A percentile compares a stretch with the other conserved stretches of the same genome.
Conservation (phyloP, 2,113 vertebrate species). For the Megaleporinus macrocephalus region DNA sequence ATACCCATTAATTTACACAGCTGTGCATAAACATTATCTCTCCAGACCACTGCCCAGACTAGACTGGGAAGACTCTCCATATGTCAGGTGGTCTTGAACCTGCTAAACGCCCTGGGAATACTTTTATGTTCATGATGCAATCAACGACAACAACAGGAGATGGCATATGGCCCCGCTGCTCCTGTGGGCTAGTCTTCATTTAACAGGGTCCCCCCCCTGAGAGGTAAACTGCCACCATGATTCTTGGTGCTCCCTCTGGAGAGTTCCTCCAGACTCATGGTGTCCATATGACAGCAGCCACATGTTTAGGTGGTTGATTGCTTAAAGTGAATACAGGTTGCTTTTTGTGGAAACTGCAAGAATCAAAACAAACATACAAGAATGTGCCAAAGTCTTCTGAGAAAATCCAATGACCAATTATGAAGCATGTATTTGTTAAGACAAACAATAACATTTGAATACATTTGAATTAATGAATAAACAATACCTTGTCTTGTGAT, state of each 20-base stretch:
- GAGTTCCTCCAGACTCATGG: background rate
- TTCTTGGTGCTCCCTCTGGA: constrained; percentile 10
- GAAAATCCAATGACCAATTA: too few relatives aligned
- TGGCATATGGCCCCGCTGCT: constrained; percentile 18
- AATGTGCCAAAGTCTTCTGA: too few relatives aligned
- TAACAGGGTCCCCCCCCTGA: background rate
- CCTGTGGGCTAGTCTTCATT: constrained; percentile 4
- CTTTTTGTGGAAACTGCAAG: background rate
- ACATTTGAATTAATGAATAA: too few relatives aligned
- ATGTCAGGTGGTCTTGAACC: constrained; percentile 11
- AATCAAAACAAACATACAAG: background rate
- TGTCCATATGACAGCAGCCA: background rate
- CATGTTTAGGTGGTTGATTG: background rate
- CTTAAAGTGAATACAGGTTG: background rate
- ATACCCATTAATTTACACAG: background rate
- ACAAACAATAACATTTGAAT: too few relatives aligned
- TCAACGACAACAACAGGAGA: constrained; percentile 7
- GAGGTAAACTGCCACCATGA: background rate
- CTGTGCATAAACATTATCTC: background rate
- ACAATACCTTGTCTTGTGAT: too few relatives aligned
- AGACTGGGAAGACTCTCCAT: background rate
- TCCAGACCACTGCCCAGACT: background rate
- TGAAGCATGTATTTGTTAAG: too few relatives aligned
- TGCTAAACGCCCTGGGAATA: background rate
- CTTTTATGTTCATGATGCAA: constrained; percentile 25